Evolutionary conservation across 1,140 invertebrate genomes (phyloP).

Genomic region (Tetragonula clypearis): DNA sequence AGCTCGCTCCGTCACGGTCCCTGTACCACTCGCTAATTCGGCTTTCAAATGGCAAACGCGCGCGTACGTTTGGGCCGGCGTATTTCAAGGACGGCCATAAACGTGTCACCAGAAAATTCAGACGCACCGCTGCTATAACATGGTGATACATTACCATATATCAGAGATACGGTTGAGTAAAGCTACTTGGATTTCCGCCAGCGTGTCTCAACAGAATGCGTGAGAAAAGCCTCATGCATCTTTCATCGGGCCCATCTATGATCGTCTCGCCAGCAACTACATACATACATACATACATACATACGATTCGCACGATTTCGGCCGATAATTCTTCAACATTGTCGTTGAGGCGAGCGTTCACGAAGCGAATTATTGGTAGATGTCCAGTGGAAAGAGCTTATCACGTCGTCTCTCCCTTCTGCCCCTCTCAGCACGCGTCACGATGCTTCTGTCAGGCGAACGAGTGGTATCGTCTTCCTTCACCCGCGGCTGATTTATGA

Average conservation of each 20-base stretch:
- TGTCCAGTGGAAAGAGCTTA: background rate
- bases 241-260: background rate
- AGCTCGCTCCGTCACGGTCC: no score
- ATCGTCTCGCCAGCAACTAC: background rate
- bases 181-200: constrained; percentile 26
- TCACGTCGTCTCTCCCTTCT: background rate
- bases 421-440: background rate
- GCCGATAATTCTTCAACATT: constrained; percentile 2
- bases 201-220: constrained; percentile 12
- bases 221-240: constrained; percentile 38
- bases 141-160: background rate
- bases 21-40: background rate
- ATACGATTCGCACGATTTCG: background rate
- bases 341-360: constrained; percentile 3
- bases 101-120: background rate
- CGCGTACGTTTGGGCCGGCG: background rate
- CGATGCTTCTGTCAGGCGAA: background rate
- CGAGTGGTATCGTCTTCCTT: background rate
- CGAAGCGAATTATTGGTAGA: constrained; percentile 11
- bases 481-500: background rate
- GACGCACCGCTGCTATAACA: background rate
- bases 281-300: no score
- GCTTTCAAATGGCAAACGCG: background rate
- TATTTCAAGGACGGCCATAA: background rate
- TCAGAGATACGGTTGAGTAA: constrained; percentile 4